phyloP scores from a whole-genome alignment of 2,888 invertebrate genomes.

The Tetanocera ferruginea region DNA sequence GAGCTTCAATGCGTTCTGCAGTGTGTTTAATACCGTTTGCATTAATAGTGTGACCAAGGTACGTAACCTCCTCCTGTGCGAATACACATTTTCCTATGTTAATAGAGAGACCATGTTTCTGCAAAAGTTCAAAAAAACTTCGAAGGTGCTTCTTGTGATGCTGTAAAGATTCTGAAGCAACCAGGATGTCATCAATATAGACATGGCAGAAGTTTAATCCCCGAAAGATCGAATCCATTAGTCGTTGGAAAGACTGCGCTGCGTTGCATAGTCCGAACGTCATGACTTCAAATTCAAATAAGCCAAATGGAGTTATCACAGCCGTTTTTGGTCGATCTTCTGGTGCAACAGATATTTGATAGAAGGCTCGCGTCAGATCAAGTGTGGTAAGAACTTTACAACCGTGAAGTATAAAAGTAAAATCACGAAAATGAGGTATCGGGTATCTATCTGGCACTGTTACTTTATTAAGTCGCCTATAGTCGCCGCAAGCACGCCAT shows the following conservation, averaged over 20 bases:
- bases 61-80: slow-evolving; percentile 27
- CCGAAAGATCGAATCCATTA: slow-evolving; percentile 56
- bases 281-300: slow-evolving; percentile 59
- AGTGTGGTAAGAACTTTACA: slow-evolving; percentile 54
- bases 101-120: slow-evolving; percentile 24
- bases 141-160: slow-evolving; percentile 50
- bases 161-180: slow-evolving; percentile 49
- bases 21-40: slow-evolving; percentile 42
- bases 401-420: slow-evolving; percentile 50
- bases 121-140: slow-evolving; percentile 47
- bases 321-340: slow-evolving; percentile 55
- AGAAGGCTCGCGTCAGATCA: slow-evolving; percentile 56
- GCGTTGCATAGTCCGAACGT: slow-evolving; percentile 63
- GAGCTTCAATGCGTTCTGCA: slow-evolving; percentile 30
- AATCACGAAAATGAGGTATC: slow-evolving; percentile 48
- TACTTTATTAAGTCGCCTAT: too few species aligned
- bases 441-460: too few species aligned
- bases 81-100: slow-evolving; percentile 42
- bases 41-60: slow-evolving; percentile 40
- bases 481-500: too few species aligned
- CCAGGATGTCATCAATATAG: slow-evolving; percentile 56
- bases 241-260: slow-evolving; percentile 60
- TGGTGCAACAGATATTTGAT: slow-evolving; percentile 57
- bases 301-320: slow-evolving; percentile 61
- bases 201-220: slow-evolving; percentile 50